These are phyloP conservation scores for Volucella zonaria DNA, from an alignment of 2,888 invertebrate species.

Conservation along the genomic window DNA sequence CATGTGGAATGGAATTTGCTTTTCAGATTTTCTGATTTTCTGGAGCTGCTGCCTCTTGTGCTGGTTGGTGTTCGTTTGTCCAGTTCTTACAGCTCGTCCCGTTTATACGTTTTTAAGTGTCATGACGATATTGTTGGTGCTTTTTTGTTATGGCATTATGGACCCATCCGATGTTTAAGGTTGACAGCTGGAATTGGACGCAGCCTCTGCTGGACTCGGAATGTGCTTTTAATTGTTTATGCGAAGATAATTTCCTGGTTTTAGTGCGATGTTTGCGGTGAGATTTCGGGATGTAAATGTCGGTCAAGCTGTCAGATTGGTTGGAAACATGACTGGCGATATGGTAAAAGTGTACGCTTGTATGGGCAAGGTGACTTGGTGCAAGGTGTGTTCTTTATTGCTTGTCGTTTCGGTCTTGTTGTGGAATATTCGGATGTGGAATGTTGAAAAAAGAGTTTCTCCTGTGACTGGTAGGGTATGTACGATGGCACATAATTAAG, in stretches of 20 bases:
- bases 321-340: neutral
- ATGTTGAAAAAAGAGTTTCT: too few species aligned
- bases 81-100: neutral
- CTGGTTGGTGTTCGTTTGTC: conserved; percentile 19
- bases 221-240: conserved; percentile 64
- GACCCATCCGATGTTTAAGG: conserved; percentile 9
- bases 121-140: conserved; percentile 53
- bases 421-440: too few species aligned
- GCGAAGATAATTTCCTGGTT: conserved; percentile 58
- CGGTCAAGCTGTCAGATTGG: conserved; percentile 40
- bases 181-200: conserved; percentile 37
- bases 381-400: too few species aligned
- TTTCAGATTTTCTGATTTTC: conserved; percentile 54
- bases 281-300: conserved; percentile 52
- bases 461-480: too few species aligned
- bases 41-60: conserved; percentile 36
- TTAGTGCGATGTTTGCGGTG: conserved; percentile 21
- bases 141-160: conserved; percentile 11
- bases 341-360: too few species aligned
- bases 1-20: conserved; percentile 69
- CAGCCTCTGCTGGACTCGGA: conserved; percentile 6
- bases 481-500: too few species aligned
- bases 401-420: too few species aligned
- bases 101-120: conserved; percentile 58
- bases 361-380: too few species aligned